Base-by-base conservation (phyloP, 2,888 invertebrate species). In the Diadromus collaris region DNA sequence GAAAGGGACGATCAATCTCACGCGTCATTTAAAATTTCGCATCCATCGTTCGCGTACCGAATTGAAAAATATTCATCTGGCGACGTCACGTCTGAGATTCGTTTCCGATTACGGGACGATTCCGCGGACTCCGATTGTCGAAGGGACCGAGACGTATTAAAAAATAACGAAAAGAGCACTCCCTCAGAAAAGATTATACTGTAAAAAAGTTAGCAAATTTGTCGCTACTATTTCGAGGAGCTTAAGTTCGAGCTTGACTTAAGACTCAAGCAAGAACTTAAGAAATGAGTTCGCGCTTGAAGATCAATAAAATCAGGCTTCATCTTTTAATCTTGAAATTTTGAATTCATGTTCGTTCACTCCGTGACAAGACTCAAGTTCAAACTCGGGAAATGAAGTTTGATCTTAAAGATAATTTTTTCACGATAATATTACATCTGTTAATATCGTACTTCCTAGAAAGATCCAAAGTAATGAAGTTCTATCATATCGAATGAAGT, bases 21-120 rank as follows among this genome's bases (percentile, higher is more conserved):
- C 80, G 87, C 82, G 56, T 78, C 83, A 86, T 87, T 86, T 84
- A 70, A 80, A 80, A 86, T 86, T 87, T 56, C 76, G 27, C 56
- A 76, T 76, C 48, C 64, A 69, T 73, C 69, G 51, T 76, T 65
- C 65, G 24, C 10, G 58, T 65, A 51, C 9, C 58, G 27, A 67
- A 74, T 67, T 16, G 65, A 51, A 56, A 58, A 29, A 29, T 29
- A 3, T 44, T 54, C 70, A 58, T 44, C 56, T 27, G 41, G 29
- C 13, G 32, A 41, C 34, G 21, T 19, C 10, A 34, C 54, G 32
- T 34, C 32, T 21, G 48, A 16, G 21, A 44, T 44, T 46, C 63
- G 27, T 27, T 64, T 44, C n/a, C 56, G 56, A 56, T 56, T 29
- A 29, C 29, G 27, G 27, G 54, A 24, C 29, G n/a, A 24, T 56